Evolutionary conservation across 1,140 invertebrate species (phyloP).

Genomic region (Delia radicum): DNA sequence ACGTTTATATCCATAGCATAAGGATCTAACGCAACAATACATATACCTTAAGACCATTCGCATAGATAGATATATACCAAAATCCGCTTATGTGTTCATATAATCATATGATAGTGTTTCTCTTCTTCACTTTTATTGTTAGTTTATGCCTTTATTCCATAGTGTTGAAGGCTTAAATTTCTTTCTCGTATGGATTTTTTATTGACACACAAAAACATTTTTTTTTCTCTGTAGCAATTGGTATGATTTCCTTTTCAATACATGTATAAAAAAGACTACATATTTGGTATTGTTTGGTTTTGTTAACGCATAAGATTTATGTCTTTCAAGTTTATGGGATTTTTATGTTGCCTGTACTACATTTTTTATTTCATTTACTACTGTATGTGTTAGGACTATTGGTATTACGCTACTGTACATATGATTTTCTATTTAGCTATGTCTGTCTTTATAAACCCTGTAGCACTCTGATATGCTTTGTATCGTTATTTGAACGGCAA

Average conservation of each 20-base stretch:
- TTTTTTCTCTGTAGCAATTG: not conserved
- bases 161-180: not conserved
- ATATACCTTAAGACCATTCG: not conserved
- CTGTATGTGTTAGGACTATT: no score
- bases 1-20: not conserved
- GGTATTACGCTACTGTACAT: no score
- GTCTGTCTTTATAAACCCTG: no score
- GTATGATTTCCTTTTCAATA: not conserved
- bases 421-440: no score
- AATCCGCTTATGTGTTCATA: not conserved
- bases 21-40: not conserved
- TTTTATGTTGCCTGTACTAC: not conserved
- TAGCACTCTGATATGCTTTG: no score
- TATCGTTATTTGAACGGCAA: no score
- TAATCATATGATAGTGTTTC: not conserved
- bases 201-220: not conserved
- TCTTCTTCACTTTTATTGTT: not conserved
- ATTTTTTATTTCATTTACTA: no score
- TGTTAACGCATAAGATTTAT: slow-evolving; percentile 10
- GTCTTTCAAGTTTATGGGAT: slow-evolving; percentile 11
- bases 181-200: not conserved
- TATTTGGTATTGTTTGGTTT: not conserved
- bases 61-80: not conserved
- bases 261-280: not conserved
- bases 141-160: not conserved